A percentile compares a stretch with the other conserved stretches of the same genome.
These are phyloP conservation scores for Meghimatium bilineatum DNA, from an alignment of 2,888 invertebrate species.

Conservation along the genomic window DNA sequence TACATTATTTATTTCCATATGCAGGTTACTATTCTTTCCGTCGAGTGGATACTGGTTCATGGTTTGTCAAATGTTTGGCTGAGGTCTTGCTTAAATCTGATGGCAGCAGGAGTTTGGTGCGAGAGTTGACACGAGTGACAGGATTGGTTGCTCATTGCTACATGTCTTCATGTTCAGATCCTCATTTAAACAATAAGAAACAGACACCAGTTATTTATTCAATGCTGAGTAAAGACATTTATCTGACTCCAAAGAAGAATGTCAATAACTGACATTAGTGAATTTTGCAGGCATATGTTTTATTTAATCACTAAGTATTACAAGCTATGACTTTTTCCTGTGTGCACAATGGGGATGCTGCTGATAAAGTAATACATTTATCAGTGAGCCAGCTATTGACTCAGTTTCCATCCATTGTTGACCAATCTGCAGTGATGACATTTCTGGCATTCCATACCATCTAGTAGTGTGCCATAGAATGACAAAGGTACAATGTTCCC, in stretches of 20 bases:
- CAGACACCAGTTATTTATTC: slow-evolving; percentile 61
- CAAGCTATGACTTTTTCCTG: too few relatives aligned
- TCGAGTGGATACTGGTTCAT: slow-evolving; percentile 59
- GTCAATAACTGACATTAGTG: too few relatives aligned
- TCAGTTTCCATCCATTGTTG: too few relatives aligned
- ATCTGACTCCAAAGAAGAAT: slow-evolving; percentile 42
- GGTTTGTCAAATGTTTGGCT: slow-evolving; percentile 59
- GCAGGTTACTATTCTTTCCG: slow-evolving; percentile 62
- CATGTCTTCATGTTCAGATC: slow-evolving; percentile 51
- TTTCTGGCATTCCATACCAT: too few relatives aligned
- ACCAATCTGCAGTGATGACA: too few relatives aligned
- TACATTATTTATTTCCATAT: not conserved
- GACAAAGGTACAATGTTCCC: too few relatives aligned
- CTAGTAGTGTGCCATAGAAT: too few relatives aligned
- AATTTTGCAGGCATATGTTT: too few relatives aligned
- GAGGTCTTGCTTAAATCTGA: slow-evolving; percentile 53
- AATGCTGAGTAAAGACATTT: slow-evolving; percentile 63
- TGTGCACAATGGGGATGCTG: too few relatives aligned
- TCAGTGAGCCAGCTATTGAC: too few relatives aligned
- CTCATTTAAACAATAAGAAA: slow-evolving; percentile 56
- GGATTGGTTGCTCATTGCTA: slow-evolving; percentile 54
- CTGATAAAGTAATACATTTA: too few relatives aligned
- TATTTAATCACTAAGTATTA: too few relatives aligned
- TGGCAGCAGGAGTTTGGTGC: slow-evolving; percentile 48
- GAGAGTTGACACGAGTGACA: slow-evolving; percentile 57